A percentile compares a stretch with the other conserved stretches of the same genome.
phyloP scores from a whole-genome alignment of 2,113 vertebrate species.

The Ameiurus melas region DNA sequence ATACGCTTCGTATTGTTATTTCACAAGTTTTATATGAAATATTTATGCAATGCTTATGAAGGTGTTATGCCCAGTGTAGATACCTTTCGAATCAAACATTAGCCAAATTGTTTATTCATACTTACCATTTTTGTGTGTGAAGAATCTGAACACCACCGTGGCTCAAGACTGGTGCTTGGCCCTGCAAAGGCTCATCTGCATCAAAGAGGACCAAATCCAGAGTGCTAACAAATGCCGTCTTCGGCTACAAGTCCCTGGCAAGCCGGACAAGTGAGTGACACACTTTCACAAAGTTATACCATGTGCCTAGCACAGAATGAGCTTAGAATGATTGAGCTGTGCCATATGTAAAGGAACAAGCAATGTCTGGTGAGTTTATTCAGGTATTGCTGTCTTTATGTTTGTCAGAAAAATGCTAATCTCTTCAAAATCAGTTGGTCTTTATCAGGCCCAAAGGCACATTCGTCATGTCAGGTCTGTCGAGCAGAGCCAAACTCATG shows the following conservation, averaged over 20 bases:
- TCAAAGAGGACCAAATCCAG: conserved; percentile 96
- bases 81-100: not conserved
- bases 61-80: not conserved
- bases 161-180: conserved; percentile 96
- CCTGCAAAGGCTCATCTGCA: conserved; percentile 89
- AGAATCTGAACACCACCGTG: conserved; percentile 95
- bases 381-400: not conserved
- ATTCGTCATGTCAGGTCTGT: not conserved
- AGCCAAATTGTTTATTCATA: not conserved
- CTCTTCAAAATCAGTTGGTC: not conserved
- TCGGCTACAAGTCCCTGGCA: conserved; percentile 87
- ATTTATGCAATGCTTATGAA: not conserved
- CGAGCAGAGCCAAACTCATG: not conserved
- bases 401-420: not conserved
- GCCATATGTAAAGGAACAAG: not conserved
- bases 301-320: not conserved
- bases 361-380: not conserved
- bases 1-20: not conserved
- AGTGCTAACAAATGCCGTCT: conserved; percentile 94
- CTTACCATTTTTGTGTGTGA: conserved; percentile 12
- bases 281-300: not conserved
- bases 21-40: not conserved
- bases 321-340: no score
- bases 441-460: no score
- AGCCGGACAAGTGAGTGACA: conserved; percentile 88